These are phyloP conservation scores for Diorhabda elongata DNA, from an alignment of 1,140 invertebrate genomes.

Conservation along the genomic window DNA sequence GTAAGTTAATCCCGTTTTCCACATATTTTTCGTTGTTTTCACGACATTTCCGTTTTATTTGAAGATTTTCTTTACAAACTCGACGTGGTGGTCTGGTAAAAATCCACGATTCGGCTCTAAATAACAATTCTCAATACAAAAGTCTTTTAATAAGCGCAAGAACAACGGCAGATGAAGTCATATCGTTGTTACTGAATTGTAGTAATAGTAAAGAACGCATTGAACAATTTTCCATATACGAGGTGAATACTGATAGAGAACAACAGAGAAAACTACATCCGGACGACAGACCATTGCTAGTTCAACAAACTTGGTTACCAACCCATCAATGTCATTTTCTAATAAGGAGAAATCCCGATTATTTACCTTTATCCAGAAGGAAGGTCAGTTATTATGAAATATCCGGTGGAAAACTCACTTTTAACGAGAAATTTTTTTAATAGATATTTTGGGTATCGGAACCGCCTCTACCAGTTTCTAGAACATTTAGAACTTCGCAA, in stretches of 20 bases:
- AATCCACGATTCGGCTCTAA: slow-evolving; percentile 84
- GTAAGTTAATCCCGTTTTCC: slow-evolving; percentile 50
- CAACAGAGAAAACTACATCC: slow-evolving; percentile 83
- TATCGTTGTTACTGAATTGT: slow-evolving; percentile 79
- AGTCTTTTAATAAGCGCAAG: slow-evolving; percentile 82
- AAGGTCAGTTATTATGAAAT: slow-evolving; percentile 47
- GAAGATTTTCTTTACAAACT: slow-evolving; percentile 80
- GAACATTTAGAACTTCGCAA: slow-evolving; percentile 27
- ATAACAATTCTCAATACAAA: slow-evolving; percentile 89
- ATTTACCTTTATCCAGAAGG: slow-evolving; percentile 59
- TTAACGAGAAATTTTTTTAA: slow-evolving; percentile 22
- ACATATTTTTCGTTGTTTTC: background rate
- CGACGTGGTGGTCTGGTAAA: slow-evolving; percentile 81
- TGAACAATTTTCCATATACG: slow-evolving; percentile 83
- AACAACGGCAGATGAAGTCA: slow-evolving; percentile 85
- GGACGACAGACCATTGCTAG: slow-evolving; percentile 77
- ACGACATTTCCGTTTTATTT: slow-evolving; percentile 33
- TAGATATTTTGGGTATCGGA: slow-evolving; percentile 43
- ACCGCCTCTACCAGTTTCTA: slow-evolving; percentile 33
- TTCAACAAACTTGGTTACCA: slow-evolving; percentile 71
- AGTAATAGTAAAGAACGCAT: slow-evolving; percentile 78
- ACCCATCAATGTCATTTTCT: slow-evolving; percentile 68
- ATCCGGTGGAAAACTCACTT: slow-evolving; percentile 1
- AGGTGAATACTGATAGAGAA: slow-evolving; percentile 68
- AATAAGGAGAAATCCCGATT: slow-evolving; percentile 71